Conservation (phyloP, 2,113 vertebrate genomes). For the Halichoerus grypus region DNA sequence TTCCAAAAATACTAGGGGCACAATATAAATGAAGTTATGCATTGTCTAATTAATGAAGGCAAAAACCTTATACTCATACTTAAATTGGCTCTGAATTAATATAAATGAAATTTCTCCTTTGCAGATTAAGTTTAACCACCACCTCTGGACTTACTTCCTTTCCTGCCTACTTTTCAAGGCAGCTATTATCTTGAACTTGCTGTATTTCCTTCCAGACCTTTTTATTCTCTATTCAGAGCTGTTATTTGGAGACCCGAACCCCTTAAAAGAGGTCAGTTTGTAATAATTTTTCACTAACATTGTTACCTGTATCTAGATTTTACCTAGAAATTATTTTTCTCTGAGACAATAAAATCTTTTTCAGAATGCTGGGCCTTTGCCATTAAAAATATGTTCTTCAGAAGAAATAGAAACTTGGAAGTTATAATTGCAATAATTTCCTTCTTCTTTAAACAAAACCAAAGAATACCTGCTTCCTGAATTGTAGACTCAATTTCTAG, state of each 20-base stretch:
- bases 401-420: background rate
- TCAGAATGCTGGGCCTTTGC: background rate
- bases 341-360: background rate
- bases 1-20: conserved; percentile 36
- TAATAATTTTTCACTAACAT: background rate
- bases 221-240: background rate
- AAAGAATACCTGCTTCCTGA: background rate
- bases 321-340: conserved; percentile 50
- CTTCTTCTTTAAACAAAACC: background rate
- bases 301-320: conserved; percentile 36
- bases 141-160: background rate
- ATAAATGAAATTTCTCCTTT: background rate
- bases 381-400: conserved; percentile 12
- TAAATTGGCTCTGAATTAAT: conserved; percentile 5
- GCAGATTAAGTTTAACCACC: background rate
- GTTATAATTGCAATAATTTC: background rate
- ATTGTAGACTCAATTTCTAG: background rate
- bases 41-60: conserved; percentile 33
- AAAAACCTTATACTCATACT: background rate
- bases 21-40: conserved; percentile 43
- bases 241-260: background rate
- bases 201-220: background rate
- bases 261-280: background rate
- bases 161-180: background rate
- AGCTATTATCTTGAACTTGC: background rate